These are phyloP conservation scores for Muscicapa comitata DNA, from an alignment of 2,797 vertebrate species.

Conservation along the genomic window DNA sequence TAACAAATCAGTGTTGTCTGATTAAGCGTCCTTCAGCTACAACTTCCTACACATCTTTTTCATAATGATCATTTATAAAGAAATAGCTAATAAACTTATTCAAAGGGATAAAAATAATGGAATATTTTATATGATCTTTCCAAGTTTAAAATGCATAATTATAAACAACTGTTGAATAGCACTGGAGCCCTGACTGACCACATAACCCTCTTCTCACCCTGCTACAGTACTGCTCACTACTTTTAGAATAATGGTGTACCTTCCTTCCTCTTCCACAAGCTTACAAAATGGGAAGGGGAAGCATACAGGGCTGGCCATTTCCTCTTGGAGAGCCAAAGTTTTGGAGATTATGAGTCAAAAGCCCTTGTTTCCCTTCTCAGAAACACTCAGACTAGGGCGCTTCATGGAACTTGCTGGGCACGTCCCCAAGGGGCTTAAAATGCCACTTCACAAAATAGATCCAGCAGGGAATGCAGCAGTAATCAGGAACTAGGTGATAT, in stretches of 20 bases:
- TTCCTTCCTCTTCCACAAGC: constrained; percentile 48
- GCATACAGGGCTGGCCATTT: constrained; percentile 21
- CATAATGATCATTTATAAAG: neutral
- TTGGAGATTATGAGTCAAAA: constrained; percentile 43
- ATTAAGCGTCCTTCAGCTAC: neutral
- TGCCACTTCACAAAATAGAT: neutral
- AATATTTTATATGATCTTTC: neutral
- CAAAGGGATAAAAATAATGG: neutral
- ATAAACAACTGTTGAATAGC: neutral
- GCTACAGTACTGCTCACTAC: neutral
- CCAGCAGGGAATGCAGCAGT: neutral
- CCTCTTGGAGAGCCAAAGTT: constrained; percentile 26
- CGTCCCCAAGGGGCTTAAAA: neutral
- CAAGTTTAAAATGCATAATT: neutral
- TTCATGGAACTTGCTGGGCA: neutral
- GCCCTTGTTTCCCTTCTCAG: constrained; percentile 4
- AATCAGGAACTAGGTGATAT: neutral
- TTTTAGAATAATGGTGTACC: neutral
- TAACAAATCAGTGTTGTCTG: neutral
- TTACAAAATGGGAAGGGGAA: constrained; percentile 48
- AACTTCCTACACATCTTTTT: neutral
- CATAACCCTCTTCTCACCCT: neutral
- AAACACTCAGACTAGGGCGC: neutral
- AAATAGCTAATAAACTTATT: neutral
- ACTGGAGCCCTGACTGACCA: neutral